Evolutionary conservation across 2,113 vertebrate species (phyloP), one percentile per base, ranked within the genome.

Genomic region (Pangasianodon hypophthalmus): DNA sequence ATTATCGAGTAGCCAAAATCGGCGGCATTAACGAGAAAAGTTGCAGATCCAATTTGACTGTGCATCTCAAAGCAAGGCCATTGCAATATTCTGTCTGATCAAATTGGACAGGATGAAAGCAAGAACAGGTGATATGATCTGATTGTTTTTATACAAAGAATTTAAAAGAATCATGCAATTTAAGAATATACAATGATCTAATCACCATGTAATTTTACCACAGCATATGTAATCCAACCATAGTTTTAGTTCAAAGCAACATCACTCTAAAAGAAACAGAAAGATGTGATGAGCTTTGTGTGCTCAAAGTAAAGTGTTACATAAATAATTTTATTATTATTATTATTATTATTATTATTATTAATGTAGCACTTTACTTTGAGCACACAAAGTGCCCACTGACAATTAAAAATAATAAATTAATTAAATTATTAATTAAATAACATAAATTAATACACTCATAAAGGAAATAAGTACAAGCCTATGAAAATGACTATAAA

Each of bases 11-110:
- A 84, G 89, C 85, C 67, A 71, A 71, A 32, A 87, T 84, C 29
- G 41, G 46, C 56, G 18, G 71, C 32, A 90, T 84, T 73, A 79
- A 67, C 90, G 56, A n/a, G 80, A 88, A 79, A 88, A 85, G 85
- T 73, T 88, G 82, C 85, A 86, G 86, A 89, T 81, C 85, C 73
- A 26, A 82, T 87, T 52, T 85, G 88, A 37, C 54, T 89, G 71
- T 67, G 52, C 18, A 71, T 86, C 52, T 69, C 37, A 80, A 82
- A 19, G 26, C 41, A 90, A 88, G 29, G 73, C 56, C 84, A 24
- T 29, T 54, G 52, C 44, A 79, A 73, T 46, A 41, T 64, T 29
- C 24, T 21, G 29, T 56, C 77, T 88, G 64, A 87, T 71, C 62
- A 44, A 60, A 85, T 24, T 41, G 41, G 14, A 46, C 29, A 52